Conservation (phyloP, 2,888 invertebrate species). For the Trypoxylon attenuatum region DNA sequence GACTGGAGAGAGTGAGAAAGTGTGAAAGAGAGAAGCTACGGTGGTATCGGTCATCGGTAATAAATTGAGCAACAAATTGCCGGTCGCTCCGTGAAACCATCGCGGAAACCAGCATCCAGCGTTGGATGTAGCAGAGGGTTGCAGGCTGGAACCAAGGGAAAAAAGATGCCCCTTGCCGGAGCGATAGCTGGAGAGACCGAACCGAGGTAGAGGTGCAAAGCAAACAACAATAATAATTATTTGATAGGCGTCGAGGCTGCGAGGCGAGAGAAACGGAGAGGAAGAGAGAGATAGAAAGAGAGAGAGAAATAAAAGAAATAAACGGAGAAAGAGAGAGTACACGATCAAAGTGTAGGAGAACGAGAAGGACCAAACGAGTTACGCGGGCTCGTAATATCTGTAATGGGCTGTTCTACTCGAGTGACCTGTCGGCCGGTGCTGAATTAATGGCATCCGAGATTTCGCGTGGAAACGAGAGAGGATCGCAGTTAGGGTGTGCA, state of each 20-base stretch:
- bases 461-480: conserved; percentile 65
- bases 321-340: not conserved
- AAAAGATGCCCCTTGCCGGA: conserved; percentile 26
- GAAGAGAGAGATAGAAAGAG: not conserved
- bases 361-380: conserved; percentile 24
- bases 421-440: conserved; percentile 71
- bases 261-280: conserved; percentile 5
- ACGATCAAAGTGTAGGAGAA: not conserved
- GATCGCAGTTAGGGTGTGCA: conserved; percentile 24
- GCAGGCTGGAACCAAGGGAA: conserved; percentile 3
- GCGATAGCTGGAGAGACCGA: not conserved
- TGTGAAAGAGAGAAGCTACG: not conserved
- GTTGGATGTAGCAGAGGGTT: conserved; percentile 8
- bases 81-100: conserved; percentile 57
- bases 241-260: conserved; percentile 61
- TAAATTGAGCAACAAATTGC: conserved; percentile 73
- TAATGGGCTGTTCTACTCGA: conserved; percentile 74
- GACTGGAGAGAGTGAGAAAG: conserved; percentile 13
- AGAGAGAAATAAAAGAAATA: not conserved
- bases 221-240: conserved; percentile 75
- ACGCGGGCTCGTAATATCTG: conserved; percentile 69
- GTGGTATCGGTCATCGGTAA: conserved; percentile 73
- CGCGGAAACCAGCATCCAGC: conserved; percentile 8
- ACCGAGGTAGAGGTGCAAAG: conserved; percentile 59
- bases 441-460: conserved; percentile 74